These are phyloP conservation scores for Crotalus tigris DNA, from an alignment of 2,113 vertebrate genomes.

Conservation along the genomic window DNA sequence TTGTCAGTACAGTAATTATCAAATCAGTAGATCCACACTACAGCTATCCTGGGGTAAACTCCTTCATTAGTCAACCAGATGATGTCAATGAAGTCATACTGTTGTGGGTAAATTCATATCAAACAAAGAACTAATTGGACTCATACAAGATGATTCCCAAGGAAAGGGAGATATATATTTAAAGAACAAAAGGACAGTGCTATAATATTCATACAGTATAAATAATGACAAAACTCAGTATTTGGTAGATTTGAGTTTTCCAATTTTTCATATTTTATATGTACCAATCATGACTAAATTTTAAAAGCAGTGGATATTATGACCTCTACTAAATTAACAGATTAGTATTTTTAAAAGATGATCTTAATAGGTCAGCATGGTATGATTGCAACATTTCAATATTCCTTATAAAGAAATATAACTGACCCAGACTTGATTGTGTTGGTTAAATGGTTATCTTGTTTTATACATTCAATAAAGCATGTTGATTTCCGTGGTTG, in stretches of 20 bases:
- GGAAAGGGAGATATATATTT: not conserved
- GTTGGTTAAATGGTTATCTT: constrained; percentile 69
- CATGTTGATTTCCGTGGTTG: constrained; percentile 53
- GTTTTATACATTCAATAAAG: constrained; percentile 60
- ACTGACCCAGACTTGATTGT: constrained; percentile 51
- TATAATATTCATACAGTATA: not conserved
- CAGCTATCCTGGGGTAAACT: not conserved
- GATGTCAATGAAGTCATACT: not conserved
- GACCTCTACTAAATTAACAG: not conserved
- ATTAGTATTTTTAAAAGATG: not conserved
- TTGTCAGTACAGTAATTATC: not conserved
- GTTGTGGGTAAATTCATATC: not conserved
- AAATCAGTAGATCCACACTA: not conserved
- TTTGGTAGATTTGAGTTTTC: not conserved
- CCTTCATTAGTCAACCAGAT: not conserved
- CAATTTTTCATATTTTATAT: not conserved
- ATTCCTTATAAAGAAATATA: constrained; percentile 56
- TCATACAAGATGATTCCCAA: not conserved
- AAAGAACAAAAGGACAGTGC: not conserved
- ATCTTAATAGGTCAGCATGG: not conserved
- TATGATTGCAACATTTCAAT: constrained; percentile 43
- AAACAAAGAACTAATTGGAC: not conserved
- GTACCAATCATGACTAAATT: not conserved
- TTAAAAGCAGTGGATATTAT: constrained; percentile 19
- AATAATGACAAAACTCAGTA: not conserved